Percentiles rank a stretch among this genome's conserved stretches.
Conservation (phyloP, 2,888 invertebrate species). For the Ormyrus rosae region DNA sequence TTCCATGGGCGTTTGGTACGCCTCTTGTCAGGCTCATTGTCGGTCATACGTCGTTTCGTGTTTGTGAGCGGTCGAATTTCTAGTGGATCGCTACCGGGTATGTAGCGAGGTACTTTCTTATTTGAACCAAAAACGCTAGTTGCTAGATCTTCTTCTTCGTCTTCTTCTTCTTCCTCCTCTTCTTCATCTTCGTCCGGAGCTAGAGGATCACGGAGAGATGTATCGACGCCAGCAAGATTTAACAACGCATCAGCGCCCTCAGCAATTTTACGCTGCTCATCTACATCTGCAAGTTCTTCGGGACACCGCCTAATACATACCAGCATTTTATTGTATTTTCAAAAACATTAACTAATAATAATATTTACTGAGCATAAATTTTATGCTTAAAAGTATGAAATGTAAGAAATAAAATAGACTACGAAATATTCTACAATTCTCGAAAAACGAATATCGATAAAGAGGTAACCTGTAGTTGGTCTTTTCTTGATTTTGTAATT, state of each 20-base stretch:
- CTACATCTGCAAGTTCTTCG: constrained; percentile 77
- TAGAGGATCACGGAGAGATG: constrained; percentile 64
- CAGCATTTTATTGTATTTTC: no score
- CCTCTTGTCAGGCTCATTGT: constrained; percentile 58
- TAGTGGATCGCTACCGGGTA: constrained; percentile 51
- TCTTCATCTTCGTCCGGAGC: constrained; percentile 42
- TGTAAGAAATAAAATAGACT: no score
- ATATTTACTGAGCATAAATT: no score
- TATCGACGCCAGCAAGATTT: constrained; percentile 83
- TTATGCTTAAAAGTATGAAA: no score
- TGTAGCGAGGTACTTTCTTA: constrained; percentile 18
- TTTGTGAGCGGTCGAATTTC: constrained; percentile 56
- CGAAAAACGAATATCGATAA: no score
- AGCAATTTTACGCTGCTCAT: constrained; percentile 84
- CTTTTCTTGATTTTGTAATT: no score
- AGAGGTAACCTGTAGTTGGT: no score
- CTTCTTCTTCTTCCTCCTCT: constrained; percentile 41
- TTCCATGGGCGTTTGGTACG: constrained; percentile 71
- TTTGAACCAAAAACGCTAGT: not conserved
- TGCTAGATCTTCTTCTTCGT: constrained; percentile 29
- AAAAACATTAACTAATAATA: no score
- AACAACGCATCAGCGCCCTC: constrained; percentile 88
- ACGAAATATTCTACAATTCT: no score
- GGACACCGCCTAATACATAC: constrained; percentile 26
- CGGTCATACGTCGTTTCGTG: constrained; percentile 62